A percentile compares a stretch with the other conserved stretches of the same genome.
phyloP scores from a whole-genome alignment of 2,797 vertebrate genomes.

The Varecia variegata region DNA sequence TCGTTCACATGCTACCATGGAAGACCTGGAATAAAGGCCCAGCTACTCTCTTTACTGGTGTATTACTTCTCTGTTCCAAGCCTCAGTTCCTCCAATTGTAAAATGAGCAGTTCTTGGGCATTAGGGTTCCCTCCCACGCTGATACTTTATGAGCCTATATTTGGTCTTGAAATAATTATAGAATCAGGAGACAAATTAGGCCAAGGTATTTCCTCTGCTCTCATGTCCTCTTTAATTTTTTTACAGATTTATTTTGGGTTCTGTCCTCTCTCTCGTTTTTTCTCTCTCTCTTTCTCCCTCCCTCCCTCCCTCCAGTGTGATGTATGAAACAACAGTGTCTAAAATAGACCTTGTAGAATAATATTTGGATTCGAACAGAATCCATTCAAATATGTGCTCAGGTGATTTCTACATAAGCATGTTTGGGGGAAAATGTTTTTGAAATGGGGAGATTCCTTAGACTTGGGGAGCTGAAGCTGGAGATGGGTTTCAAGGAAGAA shows the following conservation, averaged over 20 bases:
- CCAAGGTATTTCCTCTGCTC: neutral
- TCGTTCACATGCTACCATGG: neutral
- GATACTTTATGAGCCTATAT: neutral
- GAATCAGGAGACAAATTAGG: neutral
- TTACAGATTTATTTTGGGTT: neutral
- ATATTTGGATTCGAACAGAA: conserved; percentile 9
- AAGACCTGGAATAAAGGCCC: neutral
- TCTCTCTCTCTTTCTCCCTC: neutral
- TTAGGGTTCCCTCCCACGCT: neutral
- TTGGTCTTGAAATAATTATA: neutral
- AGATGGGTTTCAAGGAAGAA: neutral
- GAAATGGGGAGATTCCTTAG: neutral
- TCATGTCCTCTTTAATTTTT: neutral
- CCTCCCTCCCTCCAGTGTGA: neutral
- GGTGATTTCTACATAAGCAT: neutral
- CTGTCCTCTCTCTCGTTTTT: neutral
- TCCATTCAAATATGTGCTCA: neutral
- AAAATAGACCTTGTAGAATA: neutral
- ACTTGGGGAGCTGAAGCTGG: neutral
- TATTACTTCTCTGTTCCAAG: neutral
- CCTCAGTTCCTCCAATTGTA: neutral
- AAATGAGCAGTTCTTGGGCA: neutral
- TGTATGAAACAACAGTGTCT: neutral
- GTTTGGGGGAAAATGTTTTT: neutral
- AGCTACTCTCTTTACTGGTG: neutral